Evolutionary conservation across 2,888 invertebrate genomes (phyloP).

Genomic region (Napeogenes inachia): DNA sequence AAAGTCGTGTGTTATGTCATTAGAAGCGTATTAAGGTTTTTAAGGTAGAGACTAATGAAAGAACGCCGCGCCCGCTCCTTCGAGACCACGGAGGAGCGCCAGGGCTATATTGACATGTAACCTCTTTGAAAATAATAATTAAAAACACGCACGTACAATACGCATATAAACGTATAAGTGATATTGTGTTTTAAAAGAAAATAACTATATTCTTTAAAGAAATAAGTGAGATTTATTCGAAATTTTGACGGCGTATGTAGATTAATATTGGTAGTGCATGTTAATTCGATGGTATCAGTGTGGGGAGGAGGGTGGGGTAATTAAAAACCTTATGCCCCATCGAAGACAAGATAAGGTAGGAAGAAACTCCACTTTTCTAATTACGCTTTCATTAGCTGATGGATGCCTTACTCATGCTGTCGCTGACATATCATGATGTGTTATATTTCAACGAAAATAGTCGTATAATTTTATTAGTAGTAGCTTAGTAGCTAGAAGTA

Average conservation of each 20-base stretch:
- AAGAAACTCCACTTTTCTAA: constrained; percentile 74
- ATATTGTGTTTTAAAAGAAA: background rate
- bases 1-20: constrained; percentile 64
- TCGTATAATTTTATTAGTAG: background rate
- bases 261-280: constrained; percentile 20
- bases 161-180: too few species aligned
- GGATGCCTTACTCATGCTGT: constrained; percentile 47
- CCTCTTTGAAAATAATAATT: constrained; percentile 15
- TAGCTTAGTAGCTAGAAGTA: too few species aligned
- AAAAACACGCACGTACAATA: background rate
- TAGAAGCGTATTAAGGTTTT: constrained; percentile 63
- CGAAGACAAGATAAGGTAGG: constrained; percentile 76
- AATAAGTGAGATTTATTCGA: too few species aligned
- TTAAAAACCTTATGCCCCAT: constrained; percentile 70
- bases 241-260: background rate
- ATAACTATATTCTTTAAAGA: background rate
- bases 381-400: constrained; percentile 76
- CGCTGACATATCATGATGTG: constrained; percentile 23
- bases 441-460: constrained; percentile 1
- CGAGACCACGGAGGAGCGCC: constrained; percentile 63
- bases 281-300: constrained; percentile 26
- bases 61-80: constrained; percentile 70
- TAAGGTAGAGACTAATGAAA: constrained; percentile 71
- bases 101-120: constrained; percentile 12
- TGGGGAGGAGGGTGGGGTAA: constrained; percentile 52